Percentiles rank a stretch among this genome's conserved stretches.
phyloP scores from a whole-genome alignment of 1,140 invertebrate species.

The Apis florea region DNA sequence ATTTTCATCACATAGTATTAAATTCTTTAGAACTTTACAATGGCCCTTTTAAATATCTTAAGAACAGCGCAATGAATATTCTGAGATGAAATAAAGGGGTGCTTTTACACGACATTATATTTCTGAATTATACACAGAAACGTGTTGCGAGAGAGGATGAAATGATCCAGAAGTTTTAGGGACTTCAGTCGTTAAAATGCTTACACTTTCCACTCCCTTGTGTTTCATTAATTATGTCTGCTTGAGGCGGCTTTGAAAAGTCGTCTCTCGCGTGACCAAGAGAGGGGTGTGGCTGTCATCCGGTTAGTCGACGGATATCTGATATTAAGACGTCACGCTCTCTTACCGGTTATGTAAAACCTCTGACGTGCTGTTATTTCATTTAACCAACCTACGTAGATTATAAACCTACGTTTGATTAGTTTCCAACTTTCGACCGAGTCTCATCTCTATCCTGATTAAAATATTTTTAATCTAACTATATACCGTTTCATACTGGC shows the following conservation, averaged over 20 bases:
- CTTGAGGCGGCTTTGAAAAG: constrained; percentile 48
- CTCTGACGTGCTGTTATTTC: constrained; percentile 28
- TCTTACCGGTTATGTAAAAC: constrained; percentile 34
- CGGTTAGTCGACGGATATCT: constrained; percentile 52
- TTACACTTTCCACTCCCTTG: constrained; percentile 49
- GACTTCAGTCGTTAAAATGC: constrained; percentile 48
- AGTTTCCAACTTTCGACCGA: constrained; percentile 15
- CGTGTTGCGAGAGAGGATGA: not conserved
- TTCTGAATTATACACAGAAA: constrained; percentile 1
- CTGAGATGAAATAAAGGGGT: not conserved
- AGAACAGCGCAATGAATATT: not conserved
- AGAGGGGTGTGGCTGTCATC: constrained; percentile 67
- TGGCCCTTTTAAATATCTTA: not conserved
- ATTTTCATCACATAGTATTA: not conserved
- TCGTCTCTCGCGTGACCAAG: constrained; percentile 65
- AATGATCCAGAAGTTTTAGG: constrained; percentile 26
- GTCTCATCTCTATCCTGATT: not conserved
- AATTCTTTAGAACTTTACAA: not conserved
- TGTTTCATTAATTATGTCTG: constrained; percentile 56
- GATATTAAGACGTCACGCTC: constrained; percentile 63
- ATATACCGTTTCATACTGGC: not conserved
- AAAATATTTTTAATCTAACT: not conserved
- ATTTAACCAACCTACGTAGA: constrained; percentile 33
- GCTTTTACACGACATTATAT: not conserved
- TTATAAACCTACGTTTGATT: constrained; percentile 46